Base-by-base conservation (phyloP, 2,113 vertebrate genomes). In the Ictalurus furcatus region DNA sequence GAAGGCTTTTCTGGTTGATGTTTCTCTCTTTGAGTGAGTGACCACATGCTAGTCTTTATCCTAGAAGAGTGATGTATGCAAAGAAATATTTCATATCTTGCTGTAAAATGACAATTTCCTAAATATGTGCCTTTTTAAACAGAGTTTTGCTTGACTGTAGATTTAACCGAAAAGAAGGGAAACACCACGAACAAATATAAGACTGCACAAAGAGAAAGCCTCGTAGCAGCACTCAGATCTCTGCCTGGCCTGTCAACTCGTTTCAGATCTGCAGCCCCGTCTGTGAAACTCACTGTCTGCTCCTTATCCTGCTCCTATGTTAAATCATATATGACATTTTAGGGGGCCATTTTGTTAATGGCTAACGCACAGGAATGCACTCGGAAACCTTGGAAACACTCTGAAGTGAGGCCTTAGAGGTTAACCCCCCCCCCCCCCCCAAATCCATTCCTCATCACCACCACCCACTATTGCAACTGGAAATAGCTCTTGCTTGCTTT, bases 1-100 rank as follows among this genome's bases (percentile, higher is more conserved):
- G 94, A 93, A 82, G 95, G 59, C 40, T 34, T 40, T 88, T 86
- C 28, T 89, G 88, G 59, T 84, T 82, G 84, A 93, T 89, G 89
- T 92, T 87, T 78, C 86, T 79, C 84, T 89, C 90, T 92, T 92
- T 93, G 90, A 91, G 19, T 16, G 25, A 80, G 2, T 16, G 52
- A 80, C 78, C 52, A 37, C 21, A 30, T 56, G 52, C 79, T 30
- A 13, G 52, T 30, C 79, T 30, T 58, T 58, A 37, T 34, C 54
- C 16, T 58, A 8, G n/a, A 81, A 19, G 56, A 82, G 3, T 58
- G n/a, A 34, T 37, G 9, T 40, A 84, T 44, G 37, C 81, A 83
- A 81, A 13, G 80, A 82, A 58, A 81, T 25, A 44, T 25, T 44
- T 28, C 2, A 40, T 84, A 63, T 63, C 81, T 63, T 84, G 4